phyloP scores from a whole-genome alignment of 2,888 invertebrate genomes.

The Chymomyza amoena region DNA sequence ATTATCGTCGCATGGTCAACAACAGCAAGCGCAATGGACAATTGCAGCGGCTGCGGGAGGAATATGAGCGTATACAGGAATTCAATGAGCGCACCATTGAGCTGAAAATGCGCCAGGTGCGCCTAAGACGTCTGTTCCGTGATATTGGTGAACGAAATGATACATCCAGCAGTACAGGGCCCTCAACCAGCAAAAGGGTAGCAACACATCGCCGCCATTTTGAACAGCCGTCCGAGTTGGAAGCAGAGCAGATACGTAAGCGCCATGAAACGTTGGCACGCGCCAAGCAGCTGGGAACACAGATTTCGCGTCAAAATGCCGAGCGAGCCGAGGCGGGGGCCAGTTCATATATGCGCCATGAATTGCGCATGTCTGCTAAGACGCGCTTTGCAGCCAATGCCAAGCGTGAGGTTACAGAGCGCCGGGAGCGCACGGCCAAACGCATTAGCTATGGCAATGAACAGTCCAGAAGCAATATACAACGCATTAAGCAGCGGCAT shows the following conservation, averaged over 20 bases:
- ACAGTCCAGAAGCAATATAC: conserved; percentile 59
- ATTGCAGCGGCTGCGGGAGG: conserved; percentile 65
- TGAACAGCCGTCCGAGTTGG: not conserved
- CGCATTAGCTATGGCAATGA: conserved; percentile 68
- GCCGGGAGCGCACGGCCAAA: conserved; percentile 47
- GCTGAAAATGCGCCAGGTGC: conserved; percentile 68
- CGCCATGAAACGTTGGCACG: conserved; percentile 54
- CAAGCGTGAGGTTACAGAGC: conserved; percentile 35
- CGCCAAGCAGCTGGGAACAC: conserved; percentile 59
- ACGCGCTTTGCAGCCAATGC: conserved; percentile 39
- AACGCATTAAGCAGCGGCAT: conserved; percentile 43
- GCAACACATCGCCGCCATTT: not conserved
- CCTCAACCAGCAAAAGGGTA: not conserved
- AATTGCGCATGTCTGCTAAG: conserved; percentile 38
- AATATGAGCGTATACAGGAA: conserved; percentile 69
- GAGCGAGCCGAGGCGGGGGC: conserved; percentile 30
- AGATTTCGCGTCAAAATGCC: conserved; percentile 63
- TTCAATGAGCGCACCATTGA: conserved; percentile 69
- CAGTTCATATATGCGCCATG: conserved; percentile 29
- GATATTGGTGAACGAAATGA: conserved; percentile 68
- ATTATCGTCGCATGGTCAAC: conserved; percentile 56
- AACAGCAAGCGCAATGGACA: conserved; percentile 66
- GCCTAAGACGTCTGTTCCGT: conserved; percentile 65
- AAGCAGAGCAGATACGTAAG: conserved; percentile 25
- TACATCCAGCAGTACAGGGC: conserved; percentile 9